phyloP scores from a whole-genome alignment of 2,888 invertebrate species.

The Galeopsomyia nigrocyanea region DNA sequence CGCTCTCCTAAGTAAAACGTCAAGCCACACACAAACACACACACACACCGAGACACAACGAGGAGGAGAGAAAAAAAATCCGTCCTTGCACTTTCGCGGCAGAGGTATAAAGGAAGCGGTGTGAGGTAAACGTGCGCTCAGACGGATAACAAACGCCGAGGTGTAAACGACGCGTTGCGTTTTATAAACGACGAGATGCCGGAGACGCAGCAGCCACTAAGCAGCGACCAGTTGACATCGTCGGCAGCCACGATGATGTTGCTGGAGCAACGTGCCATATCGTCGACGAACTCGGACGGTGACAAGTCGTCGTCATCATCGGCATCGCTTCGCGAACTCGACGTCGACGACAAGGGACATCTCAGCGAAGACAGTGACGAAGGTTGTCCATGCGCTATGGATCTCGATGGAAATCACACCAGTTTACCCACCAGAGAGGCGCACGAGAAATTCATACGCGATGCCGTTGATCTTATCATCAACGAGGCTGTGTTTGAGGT shows the following conservation, averaged over 20 bases:
- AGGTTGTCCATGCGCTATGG: neutral
- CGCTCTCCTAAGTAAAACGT: too few species aligned
- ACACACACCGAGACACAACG: too few species aligned
- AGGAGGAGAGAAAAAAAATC: too few species aligned
- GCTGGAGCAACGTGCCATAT: too few species aligned
- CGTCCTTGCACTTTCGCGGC: constrained; percentile 46
- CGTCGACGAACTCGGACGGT: neutral
- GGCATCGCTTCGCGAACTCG: neutral
- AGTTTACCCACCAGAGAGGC: constrained; percentile 60
- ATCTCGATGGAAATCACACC: neutral
- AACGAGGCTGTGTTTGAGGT: constrained; percentile 81
- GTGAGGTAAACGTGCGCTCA: constrained; percentile 26
- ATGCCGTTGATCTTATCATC: constrained; percentile 79
- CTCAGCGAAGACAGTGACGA: neutral
- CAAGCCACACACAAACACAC: too few species aligned
- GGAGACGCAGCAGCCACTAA: neutral
- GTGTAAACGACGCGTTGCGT: neutral
- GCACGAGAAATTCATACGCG: constrained; percentile 81
- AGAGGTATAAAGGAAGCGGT: constrained; percentile 44
- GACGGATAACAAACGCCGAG: neutral
- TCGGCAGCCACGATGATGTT: neutral
- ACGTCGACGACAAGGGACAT: neutral
- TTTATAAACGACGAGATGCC: neutral
- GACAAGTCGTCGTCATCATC: neutral
- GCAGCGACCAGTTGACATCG: neutral